Evolutionary conservation across 2,888 invertebrate genomes (phyloP).

Genomic region (Scaptomyza flava): DNA sequence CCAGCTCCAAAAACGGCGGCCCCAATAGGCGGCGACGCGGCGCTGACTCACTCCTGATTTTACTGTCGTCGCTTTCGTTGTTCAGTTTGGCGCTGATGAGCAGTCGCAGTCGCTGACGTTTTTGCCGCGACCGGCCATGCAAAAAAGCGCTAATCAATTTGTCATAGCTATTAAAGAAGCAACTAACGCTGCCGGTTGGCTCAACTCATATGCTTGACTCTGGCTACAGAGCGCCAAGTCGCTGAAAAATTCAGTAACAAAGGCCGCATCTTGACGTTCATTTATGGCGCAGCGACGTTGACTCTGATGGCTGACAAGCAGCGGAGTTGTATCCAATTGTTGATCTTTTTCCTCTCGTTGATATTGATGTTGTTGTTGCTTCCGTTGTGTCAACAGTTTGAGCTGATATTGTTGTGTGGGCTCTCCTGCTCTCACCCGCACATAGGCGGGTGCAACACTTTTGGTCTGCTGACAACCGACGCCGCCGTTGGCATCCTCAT

Average conservation of each 20-base stretch:
- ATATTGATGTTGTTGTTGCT: slow-evolving; percentile 34
- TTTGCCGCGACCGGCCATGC: slow-evolving; percentile 14
- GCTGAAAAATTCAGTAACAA: slow-evolving; percentile 80
- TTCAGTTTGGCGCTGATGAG: slow-evolving; percentile 20
- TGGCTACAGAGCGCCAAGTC: slow-evolving; percentile 27
- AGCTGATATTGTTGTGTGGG: slow-evolving; percentile 54
- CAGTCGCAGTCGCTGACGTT: slow-evolving; percentile 40
- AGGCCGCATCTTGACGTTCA: slow-evolving; percentile 75
- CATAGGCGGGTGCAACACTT: slow-evolving; percentile 80
- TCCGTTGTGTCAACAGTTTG: slow-evolving; percentile 76
- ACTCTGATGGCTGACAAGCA: slow-evolving; percentile 16
- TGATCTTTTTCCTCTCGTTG: not conserved
- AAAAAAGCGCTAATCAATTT: slow-evolving; percentile 56
- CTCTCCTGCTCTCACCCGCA: slow-evolving; percentile 34
- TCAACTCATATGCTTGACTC: not conserved
- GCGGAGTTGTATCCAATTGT: slow-evolving; percentile 16
- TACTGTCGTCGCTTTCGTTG: not conserved
- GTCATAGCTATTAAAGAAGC: slow-evolving; percentile 50
- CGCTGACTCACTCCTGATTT: slow-evolving; percentile 30
- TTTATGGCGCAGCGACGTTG: slow-evolving; percentile 76
- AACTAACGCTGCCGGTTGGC: slow-evolving; percentile 50
- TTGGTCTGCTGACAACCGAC: slow-evolving; percentile 76
- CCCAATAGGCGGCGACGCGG: slow-evolving; percentile 34
- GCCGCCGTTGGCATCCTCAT: slow-evolving; percentile 70
- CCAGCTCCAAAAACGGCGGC: slow-evolving; percentile 43